A percentile compares a stretch with the other conserved stretches of the same genome.
phyloP scores from a whole-genome alignment of 2,113 vertebrate genomes.

The Sialia sialis region DNA sequence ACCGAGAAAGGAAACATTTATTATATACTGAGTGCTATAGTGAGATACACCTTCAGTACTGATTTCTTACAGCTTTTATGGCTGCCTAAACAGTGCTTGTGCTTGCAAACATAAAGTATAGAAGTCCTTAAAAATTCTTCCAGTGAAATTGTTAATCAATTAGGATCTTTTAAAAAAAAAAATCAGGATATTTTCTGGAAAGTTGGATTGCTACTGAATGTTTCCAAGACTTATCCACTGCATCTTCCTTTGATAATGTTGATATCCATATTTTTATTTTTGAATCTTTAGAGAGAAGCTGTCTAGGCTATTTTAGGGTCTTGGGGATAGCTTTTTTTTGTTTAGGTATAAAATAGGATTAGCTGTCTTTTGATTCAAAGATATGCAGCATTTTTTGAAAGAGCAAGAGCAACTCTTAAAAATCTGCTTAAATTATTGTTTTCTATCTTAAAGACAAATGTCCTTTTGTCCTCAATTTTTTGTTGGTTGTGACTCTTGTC shows the following conservation, averaged over 20 bases:
- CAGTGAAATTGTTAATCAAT: neutral
- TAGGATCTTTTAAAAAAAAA: neutral
- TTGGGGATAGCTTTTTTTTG: neutral
- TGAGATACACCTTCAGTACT: neutral
- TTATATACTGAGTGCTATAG: neutral
- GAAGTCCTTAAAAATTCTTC: neutral
- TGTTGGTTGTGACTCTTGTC: neutral
- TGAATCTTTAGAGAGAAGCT: neutral
- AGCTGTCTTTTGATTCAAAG: neutral
- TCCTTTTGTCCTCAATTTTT: neutral
- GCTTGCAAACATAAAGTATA: neutral
- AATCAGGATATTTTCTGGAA: neutral
- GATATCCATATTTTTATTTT: neutral
- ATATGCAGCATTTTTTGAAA: neutral
- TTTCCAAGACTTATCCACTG: neutral
- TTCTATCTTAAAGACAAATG: neutral
- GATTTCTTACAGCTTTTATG: neutral
- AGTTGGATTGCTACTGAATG: neutral
- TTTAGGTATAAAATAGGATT: neutral
- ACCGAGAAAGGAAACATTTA: neutral
- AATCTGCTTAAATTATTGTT: neutral
- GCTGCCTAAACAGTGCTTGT: neutral
- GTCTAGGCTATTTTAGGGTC: neutral
- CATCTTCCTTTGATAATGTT: neutral
- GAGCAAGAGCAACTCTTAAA: neutral